Percentiles rank a stretch among this genome's conserved stretches.
These are phyloP conservation scores for Chinchilla lanigera DNA, from an alignment of 2,113 vertebrate genomes.

Conservation along the genomic window DNA sequence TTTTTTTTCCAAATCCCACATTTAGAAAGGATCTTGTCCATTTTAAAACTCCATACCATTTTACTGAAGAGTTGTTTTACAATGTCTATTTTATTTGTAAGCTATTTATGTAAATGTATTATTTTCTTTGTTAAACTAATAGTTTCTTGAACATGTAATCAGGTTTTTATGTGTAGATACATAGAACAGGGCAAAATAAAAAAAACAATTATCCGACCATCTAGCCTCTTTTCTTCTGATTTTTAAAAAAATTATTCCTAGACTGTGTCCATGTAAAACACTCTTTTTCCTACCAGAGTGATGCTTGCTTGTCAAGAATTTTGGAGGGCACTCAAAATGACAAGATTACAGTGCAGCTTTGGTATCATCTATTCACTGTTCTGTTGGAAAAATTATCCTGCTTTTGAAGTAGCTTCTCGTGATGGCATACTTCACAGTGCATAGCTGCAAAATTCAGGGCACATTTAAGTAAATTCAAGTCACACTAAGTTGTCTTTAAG, in stretches of 20 bases:
- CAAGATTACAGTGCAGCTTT: neutral
- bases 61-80: neutral
- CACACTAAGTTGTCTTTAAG: neutral
- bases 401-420: neutral
- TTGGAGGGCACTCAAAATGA: neutral
- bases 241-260: neutral
- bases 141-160: neutral
- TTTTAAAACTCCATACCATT: neutral
- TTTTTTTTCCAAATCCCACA: neutral
- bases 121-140: neutral
- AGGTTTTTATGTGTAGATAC: neutral
- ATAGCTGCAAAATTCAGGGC: neutral
- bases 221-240: neutral
- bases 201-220: neutral
- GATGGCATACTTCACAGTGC: no score
- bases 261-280: neutral
- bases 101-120: neutral
- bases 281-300: neutral
- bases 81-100: neutral
- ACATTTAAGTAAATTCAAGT: neutral
- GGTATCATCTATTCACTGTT: neutral
- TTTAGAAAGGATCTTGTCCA: neutral
- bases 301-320: neutral
- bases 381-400: neutral
- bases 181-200: neutral